Evolutionary conservation across 2,113 vertebrate species (phyloP).

Genomic region (Pelobates fuscus): DNA sequence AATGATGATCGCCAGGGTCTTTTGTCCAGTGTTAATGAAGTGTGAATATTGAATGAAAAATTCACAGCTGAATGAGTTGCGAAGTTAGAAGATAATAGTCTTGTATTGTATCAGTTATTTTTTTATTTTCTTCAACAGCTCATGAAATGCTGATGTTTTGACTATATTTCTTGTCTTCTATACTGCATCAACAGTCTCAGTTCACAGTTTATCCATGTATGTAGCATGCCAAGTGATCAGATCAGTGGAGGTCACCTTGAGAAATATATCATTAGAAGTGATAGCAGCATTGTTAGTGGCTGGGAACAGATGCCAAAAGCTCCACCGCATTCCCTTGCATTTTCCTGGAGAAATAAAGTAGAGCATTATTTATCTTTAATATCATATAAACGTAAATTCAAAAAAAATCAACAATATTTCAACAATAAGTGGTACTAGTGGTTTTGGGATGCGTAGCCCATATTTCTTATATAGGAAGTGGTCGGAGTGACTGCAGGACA

Average conservation of each 20-base stretch:
- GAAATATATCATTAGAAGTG: slow-evolving; percentile 71
- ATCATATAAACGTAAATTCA: background rate
- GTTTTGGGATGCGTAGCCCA: no score
- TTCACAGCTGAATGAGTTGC: slow-evolving; percentile 88
- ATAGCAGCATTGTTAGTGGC: slow-evolving; percentile 67
- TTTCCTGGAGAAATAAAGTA: slow-evolving; percentile 74
- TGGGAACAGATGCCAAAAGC: slow-evolving; percentile 69
- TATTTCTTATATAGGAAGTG: no score
- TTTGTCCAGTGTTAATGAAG: slow-evolving; percentile 72
- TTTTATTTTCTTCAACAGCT: slow-evolving; percentile 79
- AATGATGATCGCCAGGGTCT: slow-evolving; percentile 80
- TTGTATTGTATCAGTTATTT: slow-evolving; percentile 68
- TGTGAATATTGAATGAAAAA: slow-evolving; percentile 69
- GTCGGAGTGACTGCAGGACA: no score
- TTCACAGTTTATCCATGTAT: slow-evolving; percentile 77
- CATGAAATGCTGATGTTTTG: slow-evolving; percentile 81
- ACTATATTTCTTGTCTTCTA: slow-evolving; percentile 74
- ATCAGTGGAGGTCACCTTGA: slow-evolving; percentile 86
- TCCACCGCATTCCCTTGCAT: slow-evolving; percentile 91
- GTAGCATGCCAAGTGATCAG: slow-evolving; percentile 76
- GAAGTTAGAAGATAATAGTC: slow-evolving; percentile 81
- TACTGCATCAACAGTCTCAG: slow-evolving; percentile 71
- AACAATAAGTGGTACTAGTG: background rate
- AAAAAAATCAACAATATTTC: no score
- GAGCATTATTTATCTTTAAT: no score